Base-by-base conservation (phyloP, 2,888 invertebrate genomes). In the Corbicula japonica region DNA sequence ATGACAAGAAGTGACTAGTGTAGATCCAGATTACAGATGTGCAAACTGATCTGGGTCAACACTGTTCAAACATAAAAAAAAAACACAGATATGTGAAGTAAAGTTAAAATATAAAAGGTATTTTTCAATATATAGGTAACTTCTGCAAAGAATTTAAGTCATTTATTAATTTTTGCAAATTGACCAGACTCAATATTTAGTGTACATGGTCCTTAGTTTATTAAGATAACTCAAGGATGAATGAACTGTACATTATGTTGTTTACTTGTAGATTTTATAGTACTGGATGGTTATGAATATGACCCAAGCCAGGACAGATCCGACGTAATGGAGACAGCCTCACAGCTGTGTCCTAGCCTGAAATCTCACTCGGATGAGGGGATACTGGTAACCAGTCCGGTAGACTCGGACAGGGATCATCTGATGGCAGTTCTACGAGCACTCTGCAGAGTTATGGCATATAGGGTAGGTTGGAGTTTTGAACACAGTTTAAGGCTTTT, bases 371-470 rank as follows among this genome's bases (percentile, higher is more conserved):
- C 46, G 23, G 61, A 44, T 21, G 35, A 38, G 28, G 61, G 52
- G 12, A 61, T 78, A 8, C 48, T 77, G 18, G 83, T 83, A 28
- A 78, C 83, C 75, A 77, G 83, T 75, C 81, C 84, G 8, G 65
- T 83, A 62, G 82, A 85, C 35, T 38, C 80, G 34, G 84, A 86
- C 32, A 76, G 76, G 46, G 81, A 80, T 41, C 89, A 90, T 66
- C 60, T 89, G n/a, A 82, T 87, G 84, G 77, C 87, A 4, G 62
- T 87, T 12, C 63, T 87, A 28, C 84, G 86, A 41, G 88, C 87
- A 30, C 84, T 84, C 75, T 84, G 88, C 61, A 76, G 90, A 21
- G 77, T 90, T 15, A 76, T 91, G 86, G 88, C 91, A 23, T 89
- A 88, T 71, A 87, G 90, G 86, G 91, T 91, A 83, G 50, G 54